Conservation (phyloP, 2,113 vertebrate genomes). For the Poecilia latipinna region DNA sequence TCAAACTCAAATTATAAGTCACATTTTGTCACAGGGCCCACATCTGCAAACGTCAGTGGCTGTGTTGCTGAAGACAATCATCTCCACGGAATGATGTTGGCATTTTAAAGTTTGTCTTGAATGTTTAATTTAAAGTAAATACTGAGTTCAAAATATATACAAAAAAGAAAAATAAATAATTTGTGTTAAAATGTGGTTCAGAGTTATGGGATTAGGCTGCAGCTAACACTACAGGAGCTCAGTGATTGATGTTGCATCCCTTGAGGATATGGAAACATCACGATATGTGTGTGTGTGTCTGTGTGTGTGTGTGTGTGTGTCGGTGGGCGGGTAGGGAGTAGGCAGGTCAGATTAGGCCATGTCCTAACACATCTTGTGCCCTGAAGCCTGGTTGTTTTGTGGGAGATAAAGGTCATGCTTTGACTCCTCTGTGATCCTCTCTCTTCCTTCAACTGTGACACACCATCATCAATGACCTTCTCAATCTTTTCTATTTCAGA, state of each 20-base stretch:
- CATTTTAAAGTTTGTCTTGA: neutral
- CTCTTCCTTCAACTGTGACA: conserved; percentile 15
- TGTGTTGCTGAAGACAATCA: too few species aligned
- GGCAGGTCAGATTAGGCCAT: conserved; percentile 39
- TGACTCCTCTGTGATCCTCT: conserved; percentile 25
- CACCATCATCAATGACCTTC: conserved; percentile 17
- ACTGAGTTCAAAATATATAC: neutral
- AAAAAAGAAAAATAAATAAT: neutral
- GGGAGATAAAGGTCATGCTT: conserved; percentile 35
- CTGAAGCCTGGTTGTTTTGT: conserved; percentile 33
- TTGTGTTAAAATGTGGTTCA: neutral
- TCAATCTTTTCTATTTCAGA: neutral
- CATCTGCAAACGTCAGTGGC: too few species aligned
- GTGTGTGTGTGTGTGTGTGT: conserved; percentile 2
- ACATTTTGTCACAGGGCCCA: neutral
- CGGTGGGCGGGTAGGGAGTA: conserved; percentile 3
- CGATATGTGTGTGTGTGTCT: neutral
- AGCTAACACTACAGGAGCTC: conserved; percentile 2
- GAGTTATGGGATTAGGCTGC: neutral
- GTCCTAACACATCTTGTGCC: conserved; percentile 54
- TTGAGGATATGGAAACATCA: conserved; percentile 20
- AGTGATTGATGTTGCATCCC: conserved; percentile 1
- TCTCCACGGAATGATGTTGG: neutral
- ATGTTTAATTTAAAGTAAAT: neutral
- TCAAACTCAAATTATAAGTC: neutral